These are phyloP conservation scores for Elysia chlorotica DNA, from an alignment of 1,140 invertebrate genomes.

Conservation along the genomic window DNA sequence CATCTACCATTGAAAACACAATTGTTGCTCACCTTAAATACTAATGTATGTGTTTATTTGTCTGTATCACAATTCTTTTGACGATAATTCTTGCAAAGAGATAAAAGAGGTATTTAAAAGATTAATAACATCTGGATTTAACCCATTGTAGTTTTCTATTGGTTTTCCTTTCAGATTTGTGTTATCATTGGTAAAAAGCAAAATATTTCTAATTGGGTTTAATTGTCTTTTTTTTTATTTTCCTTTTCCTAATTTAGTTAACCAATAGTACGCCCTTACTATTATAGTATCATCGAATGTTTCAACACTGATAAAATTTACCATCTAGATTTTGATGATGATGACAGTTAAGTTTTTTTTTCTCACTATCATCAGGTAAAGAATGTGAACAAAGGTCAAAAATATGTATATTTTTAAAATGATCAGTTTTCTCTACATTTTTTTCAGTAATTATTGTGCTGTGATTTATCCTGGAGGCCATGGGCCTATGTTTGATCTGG, in stretches of 20 bases:
- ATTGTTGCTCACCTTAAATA: background rate
- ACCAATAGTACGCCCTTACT: background rate
- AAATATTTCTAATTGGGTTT: too few relatives aligned
- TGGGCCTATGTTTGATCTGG: slow-evolving; percentile 48
- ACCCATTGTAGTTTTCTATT: background rate
- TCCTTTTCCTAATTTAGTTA: background rate
- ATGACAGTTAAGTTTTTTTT: background rate
- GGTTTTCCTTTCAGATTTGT: background rate
- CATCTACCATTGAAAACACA: too few relatives aligned
- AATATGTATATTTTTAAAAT: background rate
- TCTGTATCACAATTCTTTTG: too few relatives aligned
- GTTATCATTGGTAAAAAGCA: background rate
- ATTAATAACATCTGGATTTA: background rate
- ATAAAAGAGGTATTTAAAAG: too few relatives aligned
- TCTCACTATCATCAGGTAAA: background rate
- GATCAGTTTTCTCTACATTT: too few relatives aligned
- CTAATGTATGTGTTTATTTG: background rate
- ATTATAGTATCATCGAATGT: background rate
- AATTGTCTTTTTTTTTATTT: background rate
- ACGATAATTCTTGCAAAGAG: too few relatives aligned
- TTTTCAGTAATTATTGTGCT: slow-evolving; percentile 36
- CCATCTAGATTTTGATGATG: background rate
- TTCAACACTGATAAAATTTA: background rate
- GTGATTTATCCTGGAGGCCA: slow-evolving; percentile 49
- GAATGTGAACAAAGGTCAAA: background rate